Base-by-base conservation (phyloP, 2,797 vertebrate species). In the Pseudopleuronectes americanus region DNA sequence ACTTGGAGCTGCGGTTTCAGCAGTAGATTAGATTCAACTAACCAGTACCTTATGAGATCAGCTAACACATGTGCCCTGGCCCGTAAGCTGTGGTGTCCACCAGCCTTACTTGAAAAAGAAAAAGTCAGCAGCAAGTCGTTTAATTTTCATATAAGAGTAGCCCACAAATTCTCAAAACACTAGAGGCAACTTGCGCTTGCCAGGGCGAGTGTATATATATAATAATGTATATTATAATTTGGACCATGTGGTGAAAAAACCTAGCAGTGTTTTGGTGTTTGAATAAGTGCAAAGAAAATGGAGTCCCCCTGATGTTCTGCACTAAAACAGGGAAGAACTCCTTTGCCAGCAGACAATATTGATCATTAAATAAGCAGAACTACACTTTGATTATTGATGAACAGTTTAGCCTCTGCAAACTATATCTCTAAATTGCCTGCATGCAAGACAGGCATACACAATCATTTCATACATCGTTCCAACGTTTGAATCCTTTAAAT, bases 221-320 rank as follows among this genome's bases (percentile, higher is more conserved):
- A n/a, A n/a, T n/a, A n/a, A n/a, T n/a, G n/a, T n/a, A n/a, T n/a
- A n/a, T n/a, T 68, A 75, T 79, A 76, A 74, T 84, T 73, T 71
- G n/a, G 43, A 69, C 74, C 71, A 63, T 0, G n/a, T 67, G 71
- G 79, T 60, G 31, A 76, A 74, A 81, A 57, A 23, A 16, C 41
- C 52, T 23, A 68, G 60, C n/a, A 51, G 16, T 7, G 59, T 80
- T 84, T 79, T 14, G 21, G 43, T 82, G 70, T 82, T 81, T 79
- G 74, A 81, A 70, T 61, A 71, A 61, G 57, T 57, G 62, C 38
- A 57, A 68, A 74, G 57, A 63, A 77, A 73, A 57, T 28, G 10
- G 24, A 58, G 53, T 77, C 62, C 62, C 62, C 43, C 54, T 57
- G 56, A 67, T 70, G 68, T 26, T 56, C 26, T 64, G 38, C 4